Evolutionary conservation across 2,113 vertebrate genomes (phyloP).

Genomic region (Hemichromis elongatus): DNA sequence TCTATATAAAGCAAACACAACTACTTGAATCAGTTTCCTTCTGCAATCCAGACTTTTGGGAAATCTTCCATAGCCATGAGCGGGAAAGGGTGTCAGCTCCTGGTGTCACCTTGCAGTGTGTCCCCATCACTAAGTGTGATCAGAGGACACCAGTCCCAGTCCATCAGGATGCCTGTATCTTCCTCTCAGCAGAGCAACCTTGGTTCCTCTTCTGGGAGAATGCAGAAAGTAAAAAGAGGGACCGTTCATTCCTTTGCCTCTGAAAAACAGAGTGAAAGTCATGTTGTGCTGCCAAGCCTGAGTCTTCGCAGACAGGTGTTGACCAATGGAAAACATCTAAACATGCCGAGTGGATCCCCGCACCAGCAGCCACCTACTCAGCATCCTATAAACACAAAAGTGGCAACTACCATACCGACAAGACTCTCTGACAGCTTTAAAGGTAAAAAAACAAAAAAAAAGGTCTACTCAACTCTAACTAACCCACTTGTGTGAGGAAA

Average conservation of each 20-base stretch:
- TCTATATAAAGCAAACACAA: not conserved
- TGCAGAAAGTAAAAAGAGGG: not conserved
- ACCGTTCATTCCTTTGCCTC: not conserved
- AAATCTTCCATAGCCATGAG: constrained; percentile 59
- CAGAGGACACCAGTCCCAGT: constrained; percentile 61
- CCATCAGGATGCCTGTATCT: constrained; percentile 57
- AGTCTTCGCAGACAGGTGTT: constrained; percentile 68
- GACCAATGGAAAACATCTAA: constrained; percentile 58
- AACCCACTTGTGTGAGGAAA: not conserved
- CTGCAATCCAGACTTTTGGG: not conserved
- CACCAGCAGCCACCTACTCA: constrained; percentile 12
- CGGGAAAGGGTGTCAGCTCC: constrained; percentile 69
- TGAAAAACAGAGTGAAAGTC: constrained; percentile 20
- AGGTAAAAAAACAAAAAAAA: constrained; percentile 34
- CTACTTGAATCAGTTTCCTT: not conserved
- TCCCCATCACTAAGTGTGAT: constrained; percentile 63
- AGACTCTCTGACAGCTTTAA: constrained; percentile 33
- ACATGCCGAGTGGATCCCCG: constrained; percentile 4
- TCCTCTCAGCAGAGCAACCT: constrained; percentile 16
- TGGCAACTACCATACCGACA: not conserved
- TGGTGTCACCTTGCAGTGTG: constrained; percentile 63
- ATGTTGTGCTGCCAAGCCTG: constrained; percentile 53
- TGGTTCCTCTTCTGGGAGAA: not conserved
- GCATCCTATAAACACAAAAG: not conserved
- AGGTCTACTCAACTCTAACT: not conserved